These are phyloP conservation scores for Passer montanus DNA, from an alignment of 2,113 vertebrate species.

Conservation along the genomic window DNA sequence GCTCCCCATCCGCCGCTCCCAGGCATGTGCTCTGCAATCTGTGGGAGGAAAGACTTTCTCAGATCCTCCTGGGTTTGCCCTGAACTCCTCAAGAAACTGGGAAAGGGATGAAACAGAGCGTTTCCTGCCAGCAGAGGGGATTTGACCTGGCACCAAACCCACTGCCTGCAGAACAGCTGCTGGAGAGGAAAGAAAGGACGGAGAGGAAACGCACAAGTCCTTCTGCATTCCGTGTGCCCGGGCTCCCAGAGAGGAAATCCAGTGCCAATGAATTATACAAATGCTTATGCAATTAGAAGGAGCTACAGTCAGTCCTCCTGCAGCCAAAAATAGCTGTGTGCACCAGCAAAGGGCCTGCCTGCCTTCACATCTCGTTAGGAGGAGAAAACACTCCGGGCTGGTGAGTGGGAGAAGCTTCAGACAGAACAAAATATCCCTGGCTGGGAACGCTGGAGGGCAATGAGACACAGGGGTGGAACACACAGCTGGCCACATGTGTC, in stretches of 20 bases:
- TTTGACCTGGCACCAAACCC: slow-evolving; percentile 10
- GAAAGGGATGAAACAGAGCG: background rate
- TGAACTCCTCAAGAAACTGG: background rate
- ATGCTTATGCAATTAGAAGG: slow-evolving; percentile 60
- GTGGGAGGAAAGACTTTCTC: slow-evolving; percentile 7
- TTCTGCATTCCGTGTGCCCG: background rate
- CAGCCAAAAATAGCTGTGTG: slow-evolving; percentile 32
- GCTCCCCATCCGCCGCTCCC: background rate
- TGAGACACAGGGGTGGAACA: accelerated
- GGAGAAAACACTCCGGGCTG: slow-evolving; percentile 21
- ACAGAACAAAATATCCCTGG: background rate
- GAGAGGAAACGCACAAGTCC: background rate
- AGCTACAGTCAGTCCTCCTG: slow-evolving; percentile 24
- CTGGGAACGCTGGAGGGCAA: background rate
- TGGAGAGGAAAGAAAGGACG: background rate
- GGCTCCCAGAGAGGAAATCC: background rate
- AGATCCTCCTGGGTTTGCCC: background rate
- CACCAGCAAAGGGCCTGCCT: slow-evolving; percentile 45
- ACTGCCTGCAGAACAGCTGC: accelerated
- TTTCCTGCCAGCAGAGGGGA: background rate
- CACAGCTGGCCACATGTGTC: accelerated
- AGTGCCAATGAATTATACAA: slow-evolving; percentile 49
- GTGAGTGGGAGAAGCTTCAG: slow-evolving; percentile 26
- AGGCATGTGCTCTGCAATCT: background rate
- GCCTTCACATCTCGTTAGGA: slow-evolving; percentile 29